Evolutionary conservation across 2,797 vertebrate species (phyloP).

Genomic region (Pseudomugil gertrudae): DNA sequence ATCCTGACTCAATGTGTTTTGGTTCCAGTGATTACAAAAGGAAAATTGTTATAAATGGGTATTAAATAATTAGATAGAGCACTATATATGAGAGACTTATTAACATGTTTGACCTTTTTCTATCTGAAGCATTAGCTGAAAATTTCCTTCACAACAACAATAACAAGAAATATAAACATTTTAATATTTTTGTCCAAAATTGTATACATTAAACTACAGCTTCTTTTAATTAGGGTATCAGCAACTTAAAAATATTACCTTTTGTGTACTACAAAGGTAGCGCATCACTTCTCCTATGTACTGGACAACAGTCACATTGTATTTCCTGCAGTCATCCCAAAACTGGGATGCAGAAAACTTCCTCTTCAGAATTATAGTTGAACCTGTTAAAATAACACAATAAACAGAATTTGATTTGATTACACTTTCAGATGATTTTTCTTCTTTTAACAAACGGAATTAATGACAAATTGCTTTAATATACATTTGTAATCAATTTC

Average conservation of each 20-base stretch:
- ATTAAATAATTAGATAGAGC: neutral
- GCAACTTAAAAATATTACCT: slow-evolving; percentile 67
- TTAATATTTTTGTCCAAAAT: too few relatives aligned
- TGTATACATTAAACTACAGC: too few relatives aligned
- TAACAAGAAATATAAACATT: too few relatives aligned
- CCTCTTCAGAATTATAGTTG: slow-evolving; percentile 82
- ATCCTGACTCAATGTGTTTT: neutral
- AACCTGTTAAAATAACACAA: slow-evolving; percentile 64
- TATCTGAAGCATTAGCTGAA: neutral
- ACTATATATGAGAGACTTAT: neutral
- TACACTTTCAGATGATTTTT: neutral
- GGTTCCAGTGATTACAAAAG: neutral
- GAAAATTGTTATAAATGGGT: neutral
- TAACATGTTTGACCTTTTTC: neutral
- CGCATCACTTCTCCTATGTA: slow-evolving; percentile 92
- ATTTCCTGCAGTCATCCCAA: slow-evolving; percentile 91
- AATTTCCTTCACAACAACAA: neutral
- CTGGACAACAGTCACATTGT: slow-evolving; percentile 88
- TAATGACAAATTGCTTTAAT: neutral
- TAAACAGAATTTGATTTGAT: slow-evolving; percentile 18
- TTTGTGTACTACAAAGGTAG: slow-evolving; percentile 85
- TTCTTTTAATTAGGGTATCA: neutral
- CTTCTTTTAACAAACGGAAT: neutral
- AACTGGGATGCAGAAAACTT: slow-evolving; percentile 92
- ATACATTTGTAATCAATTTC: neutral